phyloP scores from a whole-genome alignment of 2,113 vertebrate species.

The human (Homo sapiens) region DNA sequence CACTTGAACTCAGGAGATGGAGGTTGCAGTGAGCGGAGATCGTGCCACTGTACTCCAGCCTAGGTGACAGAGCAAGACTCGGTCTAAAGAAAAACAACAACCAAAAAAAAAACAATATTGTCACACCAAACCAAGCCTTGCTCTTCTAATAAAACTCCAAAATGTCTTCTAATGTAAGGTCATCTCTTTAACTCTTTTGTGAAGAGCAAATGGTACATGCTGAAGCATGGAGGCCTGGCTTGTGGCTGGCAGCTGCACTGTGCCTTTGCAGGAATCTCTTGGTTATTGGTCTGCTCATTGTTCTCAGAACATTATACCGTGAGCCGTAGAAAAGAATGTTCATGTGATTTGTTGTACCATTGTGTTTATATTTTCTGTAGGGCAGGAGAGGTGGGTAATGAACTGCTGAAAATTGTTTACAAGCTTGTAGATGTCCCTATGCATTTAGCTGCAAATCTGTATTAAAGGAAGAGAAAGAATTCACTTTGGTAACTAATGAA shows the following conservation, averaged over 20 bases:
- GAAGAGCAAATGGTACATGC: neutral
- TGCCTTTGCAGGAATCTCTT: neutral
- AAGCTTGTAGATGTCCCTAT: neutral
- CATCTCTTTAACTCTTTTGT: neutral
- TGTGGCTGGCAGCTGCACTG: neutral
- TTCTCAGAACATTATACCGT: neutral
- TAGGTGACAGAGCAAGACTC: too few relatives aligned
- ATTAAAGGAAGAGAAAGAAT: constrained; percentile 22
- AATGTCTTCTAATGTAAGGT: neutral
- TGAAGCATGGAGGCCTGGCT: neutral
- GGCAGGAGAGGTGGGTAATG: neutral
- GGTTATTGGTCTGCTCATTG: neutral
- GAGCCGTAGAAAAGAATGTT: neutral
- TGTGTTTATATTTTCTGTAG: neutral
- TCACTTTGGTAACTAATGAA: constrained; percentile 5
- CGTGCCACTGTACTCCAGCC: too few relatives aligned
- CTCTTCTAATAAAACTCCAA: neutral
- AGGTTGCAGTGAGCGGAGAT: too few relatives aligned
- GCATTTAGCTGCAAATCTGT: neutral
- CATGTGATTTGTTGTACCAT: neutral
- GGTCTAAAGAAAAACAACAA: too few relatives aligned
- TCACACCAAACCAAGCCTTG: neutral
- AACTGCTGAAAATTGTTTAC: neutral
- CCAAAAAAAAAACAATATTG: too few relatives aligned
- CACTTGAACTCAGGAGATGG: too few relatives aligned